Conservation (phyloP, 2,797 vertebrate species). For the Thalassophryne amazonica region DNA sequence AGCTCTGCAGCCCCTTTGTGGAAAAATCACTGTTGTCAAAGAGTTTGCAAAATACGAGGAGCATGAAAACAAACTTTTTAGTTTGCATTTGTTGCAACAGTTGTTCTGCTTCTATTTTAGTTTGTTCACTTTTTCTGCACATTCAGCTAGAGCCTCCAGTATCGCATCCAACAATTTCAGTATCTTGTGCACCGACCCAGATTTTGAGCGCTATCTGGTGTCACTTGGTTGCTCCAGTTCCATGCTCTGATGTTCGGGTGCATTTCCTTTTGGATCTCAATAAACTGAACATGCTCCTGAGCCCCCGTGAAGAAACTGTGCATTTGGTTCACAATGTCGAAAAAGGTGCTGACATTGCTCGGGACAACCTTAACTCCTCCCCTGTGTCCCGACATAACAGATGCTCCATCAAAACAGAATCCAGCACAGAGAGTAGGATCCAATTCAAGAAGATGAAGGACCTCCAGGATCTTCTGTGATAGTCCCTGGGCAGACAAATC, state of each 20-base stretch:
- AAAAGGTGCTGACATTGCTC: no score
- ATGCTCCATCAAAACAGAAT: conserved; percentile 1
- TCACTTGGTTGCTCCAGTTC: no score
- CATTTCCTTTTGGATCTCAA: no score
- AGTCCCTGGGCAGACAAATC: neutral
- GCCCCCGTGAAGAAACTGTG: no score
- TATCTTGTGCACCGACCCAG: neutral
- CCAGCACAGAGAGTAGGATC: neutral
- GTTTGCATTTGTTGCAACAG: conserved; percentile 2
- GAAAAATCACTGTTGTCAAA: conserved; percentile 6
- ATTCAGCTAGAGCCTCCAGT: conserved; percentile 5
- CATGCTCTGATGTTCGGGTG: no score
- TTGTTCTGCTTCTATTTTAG: conserved; percentile 8
- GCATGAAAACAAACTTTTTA: conserved; percentile 1
- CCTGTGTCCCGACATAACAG: neutral
- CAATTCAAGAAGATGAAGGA: neutral
- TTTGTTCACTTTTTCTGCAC: neutral
- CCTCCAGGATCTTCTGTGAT: conserved; percentile 3
- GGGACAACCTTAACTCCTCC: neutral
- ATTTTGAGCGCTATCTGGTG: no score
- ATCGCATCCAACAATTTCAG: conserved; percentile 1
- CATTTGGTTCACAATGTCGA: no score
- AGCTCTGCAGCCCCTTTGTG: conserved; percentile 7
- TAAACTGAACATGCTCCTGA: no score
- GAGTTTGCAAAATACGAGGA: neutral